These are phyloP conservation scores for Callorhinus ursinus DNA, from an alignment of 2,113 vertebrate genomes.

Conservation along the genomic window DNA sequence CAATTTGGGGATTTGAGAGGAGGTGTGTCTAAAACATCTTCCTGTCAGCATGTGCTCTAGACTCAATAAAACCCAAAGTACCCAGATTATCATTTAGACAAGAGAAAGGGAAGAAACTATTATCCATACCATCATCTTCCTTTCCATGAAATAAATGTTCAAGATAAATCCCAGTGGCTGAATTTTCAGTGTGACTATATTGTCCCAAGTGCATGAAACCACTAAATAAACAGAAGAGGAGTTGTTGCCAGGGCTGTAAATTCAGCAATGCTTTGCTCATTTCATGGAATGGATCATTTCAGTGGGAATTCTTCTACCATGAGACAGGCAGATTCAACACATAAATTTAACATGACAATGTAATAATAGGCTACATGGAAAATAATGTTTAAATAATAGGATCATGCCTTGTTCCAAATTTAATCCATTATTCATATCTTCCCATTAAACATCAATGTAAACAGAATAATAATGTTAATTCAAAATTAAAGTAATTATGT, in stretches of 20 bases:
- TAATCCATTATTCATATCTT: conserved; percentile 60
- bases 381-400: conserved; percentile 65
- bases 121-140: not conserved
- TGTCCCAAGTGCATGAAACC: conserved; percentile 4
- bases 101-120: conserved; percentile 26
- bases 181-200: not conserved
- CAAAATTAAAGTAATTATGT: conserved; percentile 65
- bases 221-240: conserved; percentile 37
- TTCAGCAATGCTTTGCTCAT: not conserved
- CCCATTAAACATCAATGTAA: conserved; percentile 23
- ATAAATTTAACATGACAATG: conserved; percentile 56
- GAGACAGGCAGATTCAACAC: conserved; percentile 50
- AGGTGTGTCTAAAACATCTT: conserved; percentile 41
- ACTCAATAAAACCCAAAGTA: conserved; percentile 55
- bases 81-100: conserved; percentile 51
- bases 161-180: not conserved
- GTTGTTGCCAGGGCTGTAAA: not conserved
- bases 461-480: conserved; percentile 61
- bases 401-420: conserved; percentile 46
- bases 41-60: not conserved
- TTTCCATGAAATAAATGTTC: conserved; percentile 52
- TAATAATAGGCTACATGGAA: conserved; percentile 61
- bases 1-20: conserved; percentile 5
- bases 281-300: conserved; percentile 3
- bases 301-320: conserved; percentile 16